Evolutionary conservation across 2,888 invertebrate species (phyloP).

Genomic region (Brachyptera putata): DNA sequence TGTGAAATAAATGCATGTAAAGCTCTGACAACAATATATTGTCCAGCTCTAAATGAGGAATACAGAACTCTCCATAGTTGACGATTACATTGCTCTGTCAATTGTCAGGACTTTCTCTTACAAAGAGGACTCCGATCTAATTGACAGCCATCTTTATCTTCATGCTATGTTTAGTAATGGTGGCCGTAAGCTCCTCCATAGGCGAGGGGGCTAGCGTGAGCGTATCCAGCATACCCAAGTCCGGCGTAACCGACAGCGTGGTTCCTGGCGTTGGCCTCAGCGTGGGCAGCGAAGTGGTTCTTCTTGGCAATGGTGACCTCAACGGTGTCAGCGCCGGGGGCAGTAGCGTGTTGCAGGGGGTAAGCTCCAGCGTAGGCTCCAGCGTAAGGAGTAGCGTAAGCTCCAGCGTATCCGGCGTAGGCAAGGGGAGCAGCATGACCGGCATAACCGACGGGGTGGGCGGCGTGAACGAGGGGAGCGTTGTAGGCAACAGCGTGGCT

Average conservation of each 20-base stretch:
- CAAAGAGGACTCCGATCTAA: no score
- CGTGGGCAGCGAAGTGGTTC: no score
- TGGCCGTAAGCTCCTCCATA: not conserved
- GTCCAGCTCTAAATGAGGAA: conserved; percentile 1
- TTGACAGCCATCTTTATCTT: no score
- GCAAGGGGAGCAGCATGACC: conserved; percentile 6
- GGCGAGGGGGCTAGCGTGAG: no score
- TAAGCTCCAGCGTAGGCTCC: not conserved
- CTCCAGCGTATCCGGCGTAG: conserved; percentile 6
- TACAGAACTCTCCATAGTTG: conserved; percentile 8
- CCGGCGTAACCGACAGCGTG: conserved; percentile 15
- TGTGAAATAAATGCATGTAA: no score
- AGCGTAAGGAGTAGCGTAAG: not conserved
- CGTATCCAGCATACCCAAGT: not conserved
- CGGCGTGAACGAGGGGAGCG: no score
- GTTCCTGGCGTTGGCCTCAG: no score
- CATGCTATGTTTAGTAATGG: not conserved
- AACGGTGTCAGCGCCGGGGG: no score
- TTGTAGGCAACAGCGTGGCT: no score
- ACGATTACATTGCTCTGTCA: not conserved
- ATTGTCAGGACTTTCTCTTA: no score
- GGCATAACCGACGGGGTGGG: not conserved
- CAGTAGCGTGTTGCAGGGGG: conserved; percentile 42
- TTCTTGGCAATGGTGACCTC: no score
- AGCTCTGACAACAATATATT: not conserved